These are phyloP conservation scores for Oxytorus armatus DNA, from an alignment of 2,888 invertebrate species.

Conservation along the genomic window DNA sequence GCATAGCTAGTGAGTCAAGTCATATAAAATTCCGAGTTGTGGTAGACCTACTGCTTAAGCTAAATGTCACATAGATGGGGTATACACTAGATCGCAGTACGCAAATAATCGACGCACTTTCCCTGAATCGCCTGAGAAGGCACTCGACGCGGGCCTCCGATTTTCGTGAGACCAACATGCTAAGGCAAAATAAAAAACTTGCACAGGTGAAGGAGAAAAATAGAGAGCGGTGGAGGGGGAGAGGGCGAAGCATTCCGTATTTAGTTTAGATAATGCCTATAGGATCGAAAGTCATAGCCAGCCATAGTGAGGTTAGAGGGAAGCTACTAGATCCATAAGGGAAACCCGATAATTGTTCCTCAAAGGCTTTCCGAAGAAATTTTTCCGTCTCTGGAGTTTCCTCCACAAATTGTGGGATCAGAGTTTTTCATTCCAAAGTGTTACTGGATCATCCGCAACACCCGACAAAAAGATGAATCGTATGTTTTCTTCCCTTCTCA, in stretches of 20 bases:
- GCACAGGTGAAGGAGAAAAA: no score
- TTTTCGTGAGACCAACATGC: no score
- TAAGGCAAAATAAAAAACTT: no score
- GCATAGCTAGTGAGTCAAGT: no score
- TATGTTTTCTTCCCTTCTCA: neutral
- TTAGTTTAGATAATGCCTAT: neutral
- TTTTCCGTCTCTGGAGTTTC: neutral
- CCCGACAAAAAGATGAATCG: neutral
- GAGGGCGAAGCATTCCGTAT: neutral
- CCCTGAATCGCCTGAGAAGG: no score
- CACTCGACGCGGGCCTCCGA: no score
- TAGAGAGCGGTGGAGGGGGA: no score
- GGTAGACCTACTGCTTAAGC: no score
- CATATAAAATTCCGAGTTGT: no score
- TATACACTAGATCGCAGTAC: no score
- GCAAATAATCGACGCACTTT: no score
- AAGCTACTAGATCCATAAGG: neutral
- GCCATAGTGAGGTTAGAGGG: neutral
- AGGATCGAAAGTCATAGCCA: neutral
- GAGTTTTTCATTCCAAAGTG: neutral
- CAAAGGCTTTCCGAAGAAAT: neutral
- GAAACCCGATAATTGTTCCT: neutral
- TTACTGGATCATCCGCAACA: neutral
- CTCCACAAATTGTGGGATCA: neutral
- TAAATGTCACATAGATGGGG: no score